Conservation (phyloP, 2,113 vertebrate species). For the Lophura nycthemera region DNA sequence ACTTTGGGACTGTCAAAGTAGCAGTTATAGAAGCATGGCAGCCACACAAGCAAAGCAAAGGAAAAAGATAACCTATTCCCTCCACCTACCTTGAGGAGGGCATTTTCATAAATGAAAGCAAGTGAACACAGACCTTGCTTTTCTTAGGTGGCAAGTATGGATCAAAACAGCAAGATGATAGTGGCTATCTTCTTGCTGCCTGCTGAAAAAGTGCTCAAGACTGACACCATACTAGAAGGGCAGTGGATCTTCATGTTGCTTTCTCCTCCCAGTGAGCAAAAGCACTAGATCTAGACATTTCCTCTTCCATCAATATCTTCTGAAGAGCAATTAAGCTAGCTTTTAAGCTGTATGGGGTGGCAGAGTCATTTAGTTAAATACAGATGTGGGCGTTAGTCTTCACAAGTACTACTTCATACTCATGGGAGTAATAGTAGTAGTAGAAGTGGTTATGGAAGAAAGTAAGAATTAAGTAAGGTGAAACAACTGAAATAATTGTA, state of each 20-base stretch:
- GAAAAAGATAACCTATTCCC: not conserved
- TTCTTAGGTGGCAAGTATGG: not conserved
- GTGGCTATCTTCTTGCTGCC: not conserved
- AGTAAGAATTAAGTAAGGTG: not conserved
- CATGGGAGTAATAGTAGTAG: not conserved
- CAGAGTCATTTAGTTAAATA: not conserved
- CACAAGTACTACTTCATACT: not conserved
- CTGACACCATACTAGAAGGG: not conserved
- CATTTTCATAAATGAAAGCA: not conserved
- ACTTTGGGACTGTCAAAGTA: slow-evolving; percentile 31
- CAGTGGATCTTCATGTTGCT: not conserved
- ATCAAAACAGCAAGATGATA: not conserved
- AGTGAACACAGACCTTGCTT: not conserved
- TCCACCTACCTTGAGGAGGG: not conserved
- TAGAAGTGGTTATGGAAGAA: not conserved
- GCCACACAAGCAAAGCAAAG: not conserved
- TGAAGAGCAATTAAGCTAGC: not conserved
- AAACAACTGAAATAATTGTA: not conserved
- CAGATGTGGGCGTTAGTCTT: not conserved
- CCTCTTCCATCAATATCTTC: not conserved
- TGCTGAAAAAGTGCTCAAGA: not conserved
- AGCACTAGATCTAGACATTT: not conserved
- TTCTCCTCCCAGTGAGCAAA: not conserved
- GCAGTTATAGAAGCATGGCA: not conserved
- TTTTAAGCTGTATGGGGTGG: not conserved